A percentile compares a stretch with the other conserved stretches of the same genome.
phyloP scores from a whole-genome alignment of 1,140 invertebrate genomes.

The Parasteatoda tepidariorum region DNA sequence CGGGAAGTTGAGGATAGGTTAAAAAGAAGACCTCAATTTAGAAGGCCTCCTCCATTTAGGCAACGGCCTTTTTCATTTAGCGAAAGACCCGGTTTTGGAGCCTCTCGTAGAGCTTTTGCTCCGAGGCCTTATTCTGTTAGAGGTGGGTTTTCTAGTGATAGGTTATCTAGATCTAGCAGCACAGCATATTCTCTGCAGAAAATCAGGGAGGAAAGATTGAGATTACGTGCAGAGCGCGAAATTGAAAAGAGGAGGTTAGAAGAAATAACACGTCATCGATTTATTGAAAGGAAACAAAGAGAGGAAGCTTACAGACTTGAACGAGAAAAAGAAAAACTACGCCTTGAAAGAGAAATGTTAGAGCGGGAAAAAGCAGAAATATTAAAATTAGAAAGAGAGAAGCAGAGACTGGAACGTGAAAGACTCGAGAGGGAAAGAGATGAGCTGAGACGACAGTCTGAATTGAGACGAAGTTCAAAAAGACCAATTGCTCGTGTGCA shows the following conservation, averaged over 20 bases:
- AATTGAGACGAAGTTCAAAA: background rate
- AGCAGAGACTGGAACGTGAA: constrained; percentile 53
- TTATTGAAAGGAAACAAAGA: constrained; percentile 45
- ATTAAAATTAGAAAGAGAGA: constrained; percentile 41
- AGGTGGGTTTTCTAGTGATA: constrained; percentile 12
- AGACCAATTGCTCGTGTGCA: constrained; percentile 20
- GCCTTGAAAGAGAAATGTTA: constrained; percentile 46
- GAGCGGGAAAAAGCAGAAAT: constrained; percentile 52
- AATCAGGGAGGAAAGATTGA: background rate
- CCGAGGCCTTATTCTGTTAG: background rate
- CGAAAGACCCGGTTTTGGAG: constrained; percentile 7
- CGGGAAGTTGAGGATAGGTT: no score
- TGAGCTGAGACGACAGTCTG: constrained; percentile 32
- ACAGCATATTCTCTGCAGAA: background rate
- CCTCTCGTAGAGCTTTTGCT: constrained; percentile 15
- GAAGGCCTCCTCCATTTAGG: background rate
- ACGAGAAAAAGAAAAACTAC: constrained; percentile 29
- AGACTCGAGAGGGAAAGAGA: constrained; percentile 46
- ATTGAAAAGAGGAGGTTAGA: constrained; percentile 13
- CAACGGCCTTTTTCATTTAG: background rate
- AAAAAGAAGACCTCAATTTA: background rate
- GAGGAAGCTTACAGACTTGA: constrained; percentile 53
- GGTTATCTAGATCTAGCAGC: constrained; percentile 9
- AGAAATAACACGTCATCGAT: background rate
- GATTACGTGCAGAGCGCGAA: constrained; percentile 19